Evolutionary conservation across 1,140 invertebrate species (phyloP), one percentile per base, ranked within the genome.

Genomic region (Zaprionus nigranus): DNA sequence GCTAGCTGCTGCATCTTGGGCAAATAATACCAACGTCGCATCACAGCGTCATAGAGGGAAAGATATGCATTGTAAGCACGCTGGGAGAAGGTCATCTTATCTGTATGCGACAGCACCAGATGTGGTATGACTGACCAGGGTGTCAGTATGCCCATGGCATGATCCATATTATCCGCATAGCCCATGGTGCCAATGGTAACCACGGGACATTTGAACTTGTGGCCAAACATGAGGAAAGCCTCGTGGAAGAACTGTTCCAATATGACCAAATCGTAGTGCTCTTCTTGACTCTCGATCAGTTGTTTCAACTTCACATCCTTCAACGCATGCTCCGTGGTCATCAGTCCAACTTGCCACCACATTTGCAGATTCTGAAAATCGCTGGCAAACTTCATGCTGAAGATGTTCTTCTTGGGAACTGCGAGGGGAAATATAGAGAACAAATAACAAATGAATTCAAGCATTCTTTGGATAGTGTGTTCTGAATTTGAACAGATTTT

Each of bases 161-260:
- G 93, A 78, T 94, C 94, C 93, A 94, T 87, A 80, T 93, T 94
- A 88, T 94, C 91, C 72, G 91, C 94, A 80, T 94, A 94, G 36
- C 94, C 94, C 86, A 93, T 94, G 17, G 94, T 94, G 53, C 90
- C 94, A 17, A 94, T 90, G 26, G 94, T 92, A 0, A 93, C 93
- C 51, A 94, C 88, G 5, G 94, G 94, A 24, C 94, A 93, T 15
- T 93, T 93, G 73, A 94, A 94, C 71, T 94, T 94, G 43, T 94
- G 92, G 3, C 94, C 94, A 51, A 94, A 92, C 79, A 93, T 91
- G 15, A 94, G 93, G n/a, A 94, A 86, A 6, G 94, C 93, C 83
- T 95, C 94, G 82, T 94, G 94, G 46, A 93, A 94, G 75, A 94
- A 95, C 68, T 94, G 93, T 82, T 94, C 94, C 57, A 93, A 71